Base-by-base conservation (phyloP, 2,797 vertebrate species). In the Gadopsis bispinosus region DNA sequence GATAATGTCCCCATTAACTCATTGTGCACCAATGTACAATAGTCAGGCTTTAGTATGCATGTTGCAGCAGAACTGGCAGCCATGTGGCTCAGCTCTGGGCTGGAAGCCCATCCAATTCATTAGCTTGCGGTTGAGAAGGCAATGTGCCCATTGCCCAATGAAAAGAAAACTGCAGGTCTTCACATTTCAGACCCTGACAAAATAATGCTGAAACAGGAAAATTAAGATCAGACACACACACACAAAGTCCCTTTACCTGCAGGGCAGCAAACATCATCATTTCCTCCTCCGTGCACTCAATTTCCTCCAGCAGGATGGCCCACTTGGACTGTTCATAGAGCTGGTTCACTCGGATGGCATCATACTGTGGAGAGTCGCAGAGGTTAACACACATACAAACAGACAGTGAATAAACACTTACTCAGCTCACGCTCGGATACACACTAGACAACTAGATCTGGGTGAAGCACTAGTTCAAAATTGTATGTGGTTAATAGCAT, bases 241-340 rank as follows among this genome's bases (percentile, higher is more conserved):
- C 39, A 69, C 26, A 59, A 45, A 59, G 3, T 47, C 56, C 12
- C 41, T 88, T 84, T 94, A 99, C 98, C 97, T 99, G 98, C 92
- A 99, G 92, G 3, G 98, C 98, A 10, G 98, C 98, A 80, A 99
- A 99, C 98, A 99, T 99, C 98, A 99, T 99, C 98, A 99, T 99
- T 92, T 99, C 98, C 87, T 99, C 98, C 89, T 99, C 98, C 0
- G 98, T 99, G 93, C 98, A 99, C 87, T 99, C 98, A 9, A 99
- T 99, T 93, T 99, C 98, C 95, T 99, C 98, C 90, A 99, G 95
- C 77, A 99, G 96, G 84, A 99, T 99, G 19, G 97, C 97, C 98
- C 98, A 99, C 73, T 99, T 99, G 83, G 97, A 94, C 92, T 99
- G 98, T 79, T 99, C 98, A 6, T 98, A 99, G 66, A 99, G 97